Evolutionary conservation across 2,797 vertebrate genomes (phyloP).

Genomic region (Dicrostonyx torquatus): DNA sequence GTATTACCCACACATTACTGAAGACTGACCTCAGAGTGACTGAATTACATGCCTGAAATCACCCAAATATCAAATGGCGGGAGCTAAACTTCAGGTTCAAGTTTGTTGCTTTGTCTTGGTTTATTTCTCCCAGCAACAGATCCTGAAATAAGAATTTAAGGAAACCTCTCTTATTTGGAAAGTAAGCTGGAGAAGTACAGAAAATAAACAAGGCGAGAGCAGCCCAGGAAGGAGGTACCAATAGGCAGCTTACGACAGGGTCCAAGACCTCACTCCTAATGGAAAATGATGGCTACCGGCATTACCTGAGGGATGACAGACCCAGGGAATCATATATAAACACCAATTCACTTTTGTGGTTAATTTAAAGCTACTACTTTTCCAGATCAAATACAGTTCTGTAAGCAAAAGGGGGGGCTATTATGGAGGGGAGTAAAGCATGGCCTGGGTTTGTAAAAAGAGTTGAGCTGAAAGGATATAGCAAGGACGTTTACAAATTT

Average conservation of each 20-base stretch:
- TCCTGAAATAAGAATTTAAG: background rate
- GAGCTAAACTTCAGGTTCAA: conserved; percentile 32
- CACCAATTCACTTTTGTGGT: background rate
- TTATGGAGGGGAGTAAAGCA: background rate
- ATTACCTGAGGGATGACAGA: background rate
- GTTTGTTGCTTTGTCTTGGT: background rate
- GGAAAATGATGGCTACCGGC: background rate
- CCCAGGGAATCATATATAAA: background rate
- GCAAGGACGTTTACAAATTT: background rate
- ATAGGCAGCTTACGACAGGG: background rate
- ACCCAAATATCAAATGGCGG: background rate
- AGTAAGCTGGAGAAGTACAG: background rate
- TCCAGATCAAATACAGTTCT: background rate
- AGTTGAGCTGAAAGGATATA: background rate
- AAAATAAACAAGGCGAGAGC: background rate
- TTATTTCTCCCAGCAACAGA: background rate
- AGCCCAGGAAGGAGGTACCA: background rate
- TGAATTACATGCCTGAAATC: background rate
- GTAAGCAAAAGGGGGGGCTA: background rate
- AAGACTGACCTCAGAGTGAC: background rate
- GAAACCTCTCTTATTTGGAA: conserved; percentile 1
- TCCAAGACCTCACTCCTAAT: background rate
- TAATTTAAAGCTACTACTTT: background rate
- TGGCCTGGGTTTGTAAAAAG: background rate
- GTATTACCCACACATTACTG: background rate